phyloP scores from a whole-genome alignment of 2,113 vertebrate species.

The Euleptes europaea region DNA sequence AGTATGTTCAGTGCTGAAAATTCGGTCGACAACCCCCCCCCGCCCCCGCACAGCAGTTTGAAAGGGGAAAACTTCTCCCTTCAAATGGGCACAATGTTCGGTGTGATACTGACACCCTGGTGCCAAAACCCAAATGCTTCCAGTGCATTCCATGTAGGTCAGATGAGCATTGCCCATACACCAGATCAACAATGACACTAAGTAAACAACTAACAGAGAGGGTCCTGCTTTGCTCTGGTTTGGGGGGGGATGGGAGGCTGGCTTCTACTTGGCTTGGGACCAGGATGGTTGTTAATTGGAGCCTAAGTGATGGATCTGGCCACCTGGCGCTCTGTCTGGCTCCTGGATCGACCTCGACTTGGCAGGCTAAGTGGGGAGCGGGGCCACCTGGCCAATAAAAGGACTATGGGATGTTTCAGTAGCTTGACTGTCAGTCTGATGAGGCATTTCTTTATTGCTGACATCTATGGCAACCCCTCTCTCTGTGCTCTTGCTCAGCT shows the following conservation, averaged over 20 bases:
- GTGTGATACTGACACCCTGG: not conserved
- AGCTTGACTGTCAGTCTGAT: conserved; percentile 1
- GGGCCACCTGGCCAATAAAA: conserved; percentile 64
- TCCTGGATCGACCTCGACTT: not conserved
- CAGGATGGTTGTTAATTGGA: conserved; percentile 56
- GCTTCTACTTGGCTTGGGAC: conserved; percentile 14
- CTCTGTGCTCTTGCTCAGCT: conserved; percentile 1
- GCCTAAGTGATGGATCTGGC: conserved; percentile 51
- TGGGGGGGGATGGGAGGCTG: not conserved
- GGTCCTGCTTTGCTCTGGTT: not conserved
- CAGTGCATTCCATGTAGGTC: not conserved
- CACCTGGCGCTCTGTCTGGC: conserved; percentile 70
- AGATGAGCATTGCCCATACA: not conserved
- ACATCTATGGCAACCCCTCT: not conserved
- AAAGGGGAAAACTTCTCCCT: not conserved
- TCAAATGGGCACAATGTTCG: not conserved
- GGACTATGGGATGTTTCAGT: not conserved
- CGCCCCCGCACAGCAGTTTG: not conserved
- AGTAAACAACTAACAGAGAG: not conserved
- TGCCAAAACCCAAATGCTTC: not conserved
- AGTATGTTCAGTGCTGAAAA: not conserved
- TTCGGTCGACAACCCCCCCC: not conserved
- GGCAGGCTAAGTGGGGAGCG: conserved; percentile 55
- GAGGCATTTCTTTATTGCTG: not conserved
- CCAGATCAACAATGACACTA: not conserved